These are phyloP conservation scores for Fregetta grallaria DNA, from an alignment of 2,113 vertebrate genomes.

Conservation along the genomic window DNA sequence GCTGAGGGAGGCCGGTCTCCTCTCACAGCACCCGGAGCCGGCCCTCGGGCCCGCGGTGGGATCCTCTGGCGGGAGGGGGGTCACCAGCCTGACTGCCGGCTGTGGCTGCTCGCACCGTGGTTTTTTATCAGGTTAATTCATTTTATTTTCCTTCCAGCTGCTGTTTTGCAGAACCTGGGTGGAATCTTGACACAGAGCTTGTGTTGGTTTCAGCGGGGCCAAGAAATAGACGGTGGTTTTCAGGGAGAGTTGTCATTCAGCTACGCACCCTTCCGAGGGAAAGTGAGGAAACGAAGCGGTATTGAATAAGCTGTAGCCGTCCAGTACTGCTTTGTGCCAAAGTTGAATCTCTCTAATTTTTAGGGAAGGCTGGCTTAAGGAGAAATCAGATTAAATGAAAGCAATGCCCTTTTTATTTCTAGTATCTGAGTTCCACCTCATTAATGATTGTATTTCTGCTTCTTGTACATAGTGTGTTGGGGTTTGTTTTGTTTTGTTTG, in stretches of 20 bases:
- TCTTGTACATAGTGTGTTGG: no score
- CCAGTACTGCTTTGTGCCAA: neutral
- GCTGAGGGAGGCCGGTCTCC: neutral
- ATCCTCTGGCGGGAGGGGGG: neutral
- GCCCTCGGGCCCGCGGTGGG: neutral
- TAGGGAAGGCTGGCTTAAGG: neutral
- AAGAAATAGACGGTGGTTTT: neutral
- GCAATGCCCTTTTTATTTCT: neutral
- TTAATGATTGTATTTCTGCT: neutral
- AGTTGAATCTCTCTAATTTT: no score
- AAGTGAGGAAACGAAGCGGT: neutral
- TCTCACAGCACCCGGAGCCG: neutral
- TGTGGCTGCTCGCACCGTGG: fast-evolving
- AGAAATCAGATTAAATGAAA: neutral
- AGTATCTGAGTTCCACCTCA: neutral
- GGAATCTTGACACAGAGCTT: neutral
- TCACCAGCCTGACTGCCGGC: neutral
- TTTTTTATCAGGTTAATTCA: fast-evolving
- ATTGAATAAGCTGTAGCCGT: fast-evolving
- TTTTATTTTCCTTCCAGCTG: no score
- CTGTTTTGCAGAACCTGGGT: neutral
- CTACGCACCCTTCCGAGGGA: fast-evolving
- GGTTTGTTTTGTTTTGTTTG: neutral
- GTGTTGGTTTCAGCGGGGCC: neutral
- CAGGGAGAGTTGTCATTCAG: fast-evolving